phyloP scores from a whole-genome alignment of 2,113 vertebrate genomes.

The Acanthisitta chloris region DNA sequence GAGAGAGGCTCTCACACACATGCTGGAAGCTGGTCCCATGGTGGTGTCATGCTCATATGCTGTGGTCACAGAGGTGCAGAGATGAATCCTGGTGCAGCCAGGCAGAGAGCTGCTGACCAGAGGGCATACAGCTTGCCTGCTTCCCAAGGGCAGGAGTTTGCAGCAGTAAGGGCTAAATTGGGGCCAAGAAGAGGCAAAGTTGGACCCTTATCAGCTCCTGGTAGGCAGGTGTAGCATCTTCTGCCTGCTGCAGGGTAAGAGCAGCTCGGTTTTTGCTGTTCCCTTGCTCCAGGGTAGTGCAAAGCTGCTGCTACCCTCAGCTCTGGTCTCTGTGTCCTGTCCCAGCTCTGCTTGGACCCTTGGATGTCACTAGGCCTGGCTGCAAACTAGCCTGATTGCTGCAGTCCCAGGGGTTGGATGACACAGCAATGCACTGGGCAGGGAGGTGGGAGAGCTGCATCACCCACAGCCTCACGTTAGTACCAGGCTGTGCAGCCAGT shows the following conservation, averaged over 20 bases:
- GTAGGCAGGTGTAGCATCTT: not conserved
- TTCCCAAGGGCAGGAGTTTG: not conserved
- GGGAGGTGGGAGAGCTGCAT: not conserved
- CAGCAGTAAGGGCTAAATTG: not conserved
- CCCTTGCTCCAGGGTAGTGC: not conserved
- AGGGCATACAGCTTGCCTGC: not conserved
- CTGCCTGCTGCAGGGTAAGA: not conserved
- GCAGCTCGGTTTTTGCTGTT: not conserved
- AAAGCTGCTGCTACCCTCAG: not conserved
- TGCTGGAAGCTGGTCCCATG: not conserved
- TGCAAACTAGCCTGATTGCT: not conserved
- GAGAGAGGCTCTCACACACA: rapidly evolving
- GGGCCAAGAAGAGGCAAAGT: not conserved
- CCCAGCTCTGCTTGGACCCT: not conserved
- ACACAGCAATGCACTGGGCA: rapidly evolving
- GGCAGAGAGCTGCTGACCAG: not conserved
- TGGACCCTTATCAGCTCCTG: not conserved
- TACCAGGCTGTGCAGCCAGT: not conserved
- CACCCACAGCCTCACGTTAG: not conserved
- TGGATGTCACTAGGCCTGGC: not conserved
- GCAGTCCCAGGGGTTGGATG: not conserved
- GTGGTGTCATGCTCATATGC: rapidly evolving
- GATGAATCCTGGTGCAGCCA: not conserved
- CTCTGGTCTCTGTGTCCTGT: not conserved
- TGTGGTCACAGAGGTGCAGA: not conserved